These are phyloP conservation scores for Parthenolecanium corni DNA, from an alignment of 2,888 invertebrate species.

Conservation along the genomic window DNA sequence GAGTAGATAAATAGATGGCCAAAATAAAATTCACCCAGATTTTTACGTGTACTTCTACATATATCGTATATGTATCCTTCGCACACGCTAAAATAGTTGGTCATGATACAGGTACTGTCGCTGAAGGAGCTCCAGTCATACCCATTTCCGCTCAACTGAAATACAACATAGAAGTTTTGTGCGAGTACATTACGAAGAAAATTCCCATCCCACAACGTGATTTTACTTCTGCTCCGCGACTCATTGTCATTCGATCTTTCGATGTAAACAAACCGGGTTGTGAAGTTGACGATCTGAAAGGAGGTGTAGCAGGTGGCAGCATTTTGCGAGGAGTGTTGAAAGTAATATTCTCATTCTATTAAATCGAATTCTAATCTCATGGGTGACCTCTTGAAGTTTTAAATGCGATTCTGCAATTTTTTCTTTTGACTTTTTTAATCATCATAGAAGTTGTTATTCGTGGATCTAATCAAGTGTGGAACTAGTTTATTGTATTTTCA, in stretches of 20 bases:
- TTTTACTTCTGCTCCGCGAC: conserved; percentile 84
- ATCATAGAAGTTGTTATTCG: too few species aligned
- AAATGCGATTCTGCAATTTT: too few species aligned
- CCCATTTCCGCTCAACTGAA: conserved; percentile 99
- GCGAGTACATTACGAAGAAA: conserved; percentile 97
- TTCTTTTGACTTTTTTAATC: too few species aligned
- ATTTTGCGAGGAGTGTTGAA: conserved; percentile 90
- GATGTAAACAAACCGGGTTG: conserved; percentile 99
- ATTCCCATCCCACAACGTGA: conserved; percentile 93
- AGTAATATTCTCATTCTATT: conserved; percentile 38
- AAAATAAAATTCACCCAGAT: too few species aligned
- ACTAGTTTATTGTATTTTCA: too few species aligned
- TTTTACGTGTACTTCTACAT: too few species aligned
- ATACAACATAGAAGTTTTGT: conserved; percentile 97
- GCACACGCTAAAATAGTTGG: too few species aligned
- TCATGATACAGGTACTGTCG: conserved; percentile 85
- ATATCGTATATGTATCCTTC: too few species aligned
- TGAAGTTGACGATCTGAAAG: conserved; percentile 93
- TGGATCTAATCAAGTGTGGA: too few species aligned
- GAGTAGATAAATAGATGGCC: too few species aligned
- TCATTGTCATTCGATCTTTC: conserved; percentile 93
- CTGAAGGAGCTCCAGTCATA: conserved; percentile 95
- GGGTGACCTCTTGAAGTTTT: too few species aligned
- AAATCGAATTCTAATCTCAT: too few species aligned
- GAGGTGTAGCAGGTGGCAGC: conserved; percentile 98